Evolutionary conservation across 2,113 vertebrate species (phyloP), one percentile per base, ranked within the genome.

Genomic region (Pelusios castaneus): DNA sequence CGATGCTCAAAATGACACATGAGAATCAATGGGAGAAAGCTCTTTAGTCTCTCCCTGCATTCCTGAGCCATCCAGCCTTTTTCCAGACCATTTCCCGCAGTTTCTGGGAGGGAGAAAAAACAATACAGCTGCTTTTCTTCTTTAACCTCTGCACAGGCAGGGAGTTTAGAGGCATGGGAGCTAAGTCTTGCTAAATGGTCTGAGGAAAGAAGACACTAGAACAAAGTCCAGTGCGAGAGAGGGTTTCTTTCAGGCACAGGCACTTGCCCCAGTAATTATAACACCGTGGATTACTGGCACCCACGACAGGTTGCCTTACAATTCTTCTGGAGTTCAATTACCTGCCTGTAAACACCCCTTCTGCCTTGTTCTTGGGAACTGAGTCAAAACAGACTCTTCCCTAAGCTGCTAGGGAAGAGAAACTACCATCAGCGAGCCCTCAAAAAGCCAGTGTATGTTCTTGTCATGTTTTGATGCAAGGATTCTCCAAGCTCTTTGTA

Each of bases 321-420:
- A 9, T 78, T 88, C 51, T 76, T 93, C 87, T 12, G 58, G 81
- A 88, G 83, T 79, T 92, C 78, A 29, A 1, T 4, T 78, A 52
- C 94, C 82, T 94, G n/a, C 78, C 87, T 89, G 78, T 85, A 94
- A 95, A 90, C 87, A 96, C 95, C 38, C 51, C 88, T 80, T 5
- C 80, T 89, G 94, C 49, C 82, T 95, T 94, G 84, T 93, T 92
- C 92, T 81, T 54, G 92, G 91, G 63, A 89, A 89, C 70, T 34
- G 91, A 89, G 81, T 87, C 94, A 91, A 97, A 96, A 95, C 76
- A 93, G 89, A 27, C 91, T 75, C 27, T 6, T 4, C 51, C 43
- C 76, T 67, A 91, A 95, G 92, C 88, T 92, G 47, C 76, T 21
- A 45, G 83, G 92, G 41, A 22, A 81, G 92, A 82, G 89, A 67